phyloP scores from a whole-genome alignment of 92 coral and sea anemone genomes.

The Virgularia gustaviana region DNA sequence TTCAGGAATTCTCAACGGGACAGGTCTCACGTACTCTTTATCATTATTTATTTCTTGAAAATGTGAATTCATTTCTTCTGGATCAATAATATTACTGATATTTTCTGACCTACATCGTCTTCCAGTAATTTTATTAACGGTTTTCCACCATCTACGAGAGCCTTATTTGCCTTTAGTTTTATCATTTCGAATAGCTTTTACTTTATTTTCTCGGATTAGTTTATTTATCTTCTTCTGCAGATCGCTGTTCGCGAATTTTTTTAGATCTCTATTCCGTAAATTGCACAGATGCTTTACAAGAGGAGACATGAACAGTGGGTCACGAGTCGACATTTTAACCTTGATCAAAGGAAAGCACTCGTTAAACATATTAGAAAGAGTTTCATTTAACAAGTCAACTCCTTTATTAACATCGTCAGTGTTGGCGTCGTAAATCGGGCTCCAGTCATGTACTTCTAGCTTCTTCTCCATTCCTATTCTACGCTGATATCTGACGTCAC shows the following conservation, averaged over 20 bases:
- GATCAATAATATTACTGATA: conserved; percentile 38
- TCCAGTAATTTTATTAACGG: conserved; percentile 51
- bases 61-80: conserved; percentile 39
- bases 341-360: conserved; percentile 51
- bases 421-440: conserved; percentile 25
- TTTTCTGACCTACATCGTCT: conserved; percentile 29
- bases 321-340: conserved; percentile 51
- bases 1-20: conserved; percentile 34
- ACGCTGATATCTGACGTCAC: conserved; percentile 58
- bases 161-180: conserved; percentile 39
- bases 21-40: conserved; percentile 40
- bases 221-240: conserved; percentile 46
- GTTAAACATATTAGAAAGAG: conserved; percentile 35
- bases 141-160: conserved; percentile 59
- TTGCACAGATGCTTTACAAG: conserved; percentile 54
- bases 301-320: conserved; percentile 53
- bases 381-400: conserved; percentile 40
- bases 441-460: conserved; percentile 48
- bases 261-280: conserved; percentile 40
- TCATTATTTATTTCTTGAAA: conserved; percentile 50
- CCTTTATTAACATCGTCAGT: conserved; percentile 32
- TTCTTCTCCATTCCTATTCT: conserved; percentile 51
- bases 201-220: conserved; percentile 47
- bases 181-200: conserved; percentile 43
- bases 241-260: conserved; percentile 11